These are phyloP conservation scores for Chanos chanos DNA, from an alignment of 2,797 vertebrate genomes.

Conservation along the genomic window DNA sequence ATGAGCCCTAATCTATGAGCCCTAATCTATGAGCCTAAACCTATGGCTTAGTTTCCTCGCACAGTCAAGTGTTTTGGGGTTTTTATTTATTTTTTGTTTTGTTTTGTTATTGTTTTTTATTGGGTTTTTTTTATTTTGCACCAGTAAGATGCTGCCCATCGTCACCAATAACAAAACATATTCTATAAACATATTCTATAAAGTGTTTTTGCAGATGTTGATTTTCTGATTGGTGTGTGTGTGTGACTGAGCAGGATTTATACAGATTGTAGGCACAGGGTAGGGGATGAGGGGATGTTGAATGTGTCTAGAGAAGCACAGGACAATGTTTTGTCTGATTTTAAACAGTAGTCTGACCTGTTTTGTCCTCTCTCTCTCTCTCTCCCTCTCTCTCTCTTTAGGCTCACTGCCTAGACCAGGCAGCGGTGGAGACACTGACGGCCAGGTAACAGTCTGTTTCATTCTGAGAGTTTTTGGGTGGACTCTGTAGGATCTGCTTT, in stretches of 20 bases:
- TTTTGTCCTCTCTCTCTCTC: too few relatives aligned
- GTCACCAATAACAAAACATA: constrained; percentile 6
- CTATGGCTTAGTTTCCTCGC: too few relatives aligned
- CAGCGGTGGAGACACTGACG: constrained; percentile 64
- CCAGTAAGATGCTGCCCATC: constrained; percentile 7
- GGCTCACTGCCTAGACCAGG: constrained; percentile 76
- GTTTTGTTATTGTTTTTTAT: too few relatives aligned
- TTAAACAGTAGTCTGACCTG: too few relatives aligned
- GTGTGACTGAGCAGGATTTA: background rate
- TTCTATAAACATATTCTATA: constrained; percentile 1
- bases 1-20: too few relatives aligned
- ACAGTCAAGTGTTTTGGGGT: too few relatives aligned
- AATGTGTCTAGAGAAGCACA: too few relatives aligned
- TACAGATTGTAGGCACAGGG: background rate
- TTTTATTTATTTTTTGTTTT: too few relatives aligned
- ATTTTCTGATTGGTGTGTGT: background rate
- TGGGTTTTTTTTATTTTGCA: background rate
- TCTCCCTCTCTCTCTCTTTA: constrained; percentile 39
- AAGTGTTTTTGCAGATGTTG: background rate
- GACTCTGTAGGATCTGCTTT: too few relatives aligned
- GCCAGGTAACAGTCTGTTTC: constrained; percentile 73
- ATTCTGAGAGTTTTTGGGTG: background rate
- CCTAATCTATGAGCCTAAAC: too few relatives aligned
- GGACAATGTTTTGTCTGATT: too few relatives aligned
- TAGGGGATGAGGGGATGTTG: background rate